Evolutionary conservation across 1,140 invertebrate genomes (phyloP), one percentile per base, ranked within the genome.

Genomic region (Melanaphis sacchari): DNA sequence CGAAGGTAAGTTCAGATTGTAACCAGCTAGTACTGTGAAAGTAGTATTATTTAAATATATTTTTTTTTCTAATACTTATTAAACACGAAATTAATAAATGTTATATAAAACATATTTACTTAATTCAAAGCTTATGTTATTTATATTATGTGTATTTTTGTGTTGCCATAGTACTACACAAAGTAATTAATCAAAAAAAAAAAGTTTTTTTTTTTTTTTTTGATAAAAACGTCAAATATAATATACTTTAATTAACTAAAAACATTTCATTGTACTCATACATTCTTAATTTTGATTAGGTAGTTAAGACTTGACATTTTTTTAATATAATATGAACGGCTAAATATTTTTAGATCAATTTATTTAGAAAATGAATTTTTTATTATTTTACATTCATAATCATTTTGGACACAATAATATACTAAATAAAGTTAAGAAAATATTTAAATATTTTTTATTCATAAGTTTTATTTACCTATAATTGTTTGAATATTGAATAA

Each of bases 51-150:
- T 85, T 40, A 43, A 85, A 43, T 85, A 49, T n/a, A 49, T n/a
- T n/a, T 87, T 87, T 87, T 87, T 87, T 87, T 36, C 31, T 87
- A 87, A 46, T 46, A 87, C 41, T 49, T n/a, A 46, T 36, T 38
- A 88, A 88, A 52, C 87, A 52, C n/a, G n/a, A 36, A 88, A 49
- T 49, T 49, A 88, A 88, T 88, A 88, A 49, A 88, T 87, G 8
- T 46, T n/a, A 40, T 84, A 84, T 22, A 26, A 40, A 84, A 84
- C 22, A 26, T 84, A 22, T 40, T 40, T 84, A 84, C 82, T 11
- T 26, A 41, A 84, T 40, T 24, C 38, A 84, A 84, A 40, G 82
- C 24, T 38, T 84, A 40, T 82, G 31, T 66, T 66, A 66, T 49
- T 49, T 49, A 49, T 66, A 66, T 66, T 66, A 66, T 76, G 59